Evolutionary conservation across 1,140 invertebrate species (phyloP).

Genomic region (Zaprionus tsacasi): DNA sequence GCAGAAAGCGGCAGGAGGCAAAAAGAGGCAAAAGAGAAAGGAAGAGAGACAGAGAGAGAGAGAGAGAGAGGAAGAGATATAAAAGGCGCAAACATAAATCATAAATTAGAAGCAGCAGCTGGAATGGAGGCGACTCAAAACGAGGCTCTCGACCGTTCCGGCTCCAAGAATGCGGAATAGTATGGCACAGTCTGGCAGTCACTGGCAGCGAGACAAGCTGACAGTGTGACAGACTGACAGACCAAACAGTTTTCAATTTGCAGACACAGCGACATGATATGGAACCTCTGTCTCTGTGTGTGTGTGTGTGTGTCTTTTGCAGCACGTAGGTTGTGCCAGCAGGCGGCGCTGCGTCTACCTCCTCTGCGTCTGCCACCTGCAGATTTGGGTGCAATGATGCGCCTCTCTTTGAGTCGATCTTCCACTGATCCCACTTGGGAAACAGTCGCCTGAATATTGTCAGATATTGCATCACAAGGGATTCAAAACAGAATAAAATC

Average conservation of each 20-base stretch:
- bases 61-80: no score
- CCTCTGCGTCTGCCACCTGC: conserved; percentile 24
- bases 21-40: no score
- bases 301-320: conserved; percentile 4
- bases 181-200: conserved; percentile 48
- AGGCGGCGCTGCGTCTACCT: conserved; percentile 43
- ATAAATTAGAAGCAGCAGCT: conserved; percentile 70
- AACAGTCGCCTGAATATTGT: background rate
- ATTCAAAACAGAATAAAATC: no score
- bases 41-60: no score
- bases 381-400: conserved; percentile 8
- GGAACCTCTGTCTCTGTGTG: background rate
- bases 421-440: background rate
- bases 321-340: conserved; percentile 70
- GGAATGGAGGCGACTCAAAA: conserved; percentile 44
- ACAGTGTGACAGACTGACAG: conserved; percentile 14
- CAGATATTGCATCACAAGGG: no score
- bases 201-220: background rate
- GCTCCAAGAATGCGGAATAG: conserved; percentile 72
- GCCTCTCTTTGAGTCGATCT: conserved; percentile 48
- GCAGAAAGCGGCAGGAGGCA: conserved; percentile 3
- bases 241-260: conserved; percentile 5
- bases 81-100: conserved; percentile 63
- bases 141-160: conserved; percentile 18
- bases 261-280: background rate